A percentile compares a stretch with the other conserved stretches of the same genome.
phyloP scores from a whole-genome alignment of 2,797 vertebrate genomes.

The Schizopygopsis pylzovi region DNA sequence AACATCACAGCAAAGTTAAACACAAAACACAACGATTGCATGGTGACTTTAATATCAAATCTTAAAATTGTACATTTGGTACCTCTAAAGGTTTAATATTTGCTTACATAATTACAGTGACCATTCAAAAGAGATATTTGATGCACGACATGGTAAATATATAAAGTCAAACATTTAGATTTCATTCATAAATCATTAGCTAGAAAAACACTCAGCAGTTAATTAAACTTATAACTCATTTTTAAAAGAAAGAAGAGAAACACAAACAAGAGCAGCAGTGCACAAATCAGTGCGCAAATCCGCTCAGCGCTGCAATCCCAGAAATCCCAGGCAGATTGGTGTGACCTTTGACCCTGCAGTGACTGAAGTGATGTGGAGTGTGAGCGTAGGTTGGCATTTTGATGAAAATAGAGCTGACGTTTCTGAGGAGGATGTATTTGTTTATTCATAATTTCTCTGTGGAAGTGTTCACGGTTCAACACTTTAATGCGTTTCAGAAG shows the following conservation, averaged over 20 bases:
- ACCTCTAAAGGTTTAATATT: neutral
- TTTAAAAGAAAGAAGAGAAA: neutral
- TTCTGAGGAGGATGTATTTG: neutral
- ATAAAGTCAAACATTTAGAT: neutral
- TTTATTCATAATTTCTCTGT: neutral
- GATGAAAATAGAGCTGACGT: too few relatives aligned
- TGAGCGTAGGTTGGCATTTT: neutral
- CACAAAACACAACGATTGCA: neutral
- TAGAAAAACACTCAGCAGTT: too few relatives aligned
- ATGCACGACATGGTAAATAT: neutral
- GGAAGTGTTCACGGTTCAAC: neutral
- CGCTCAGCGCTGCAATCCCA: neutral
- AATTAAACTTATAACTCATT: neutral
- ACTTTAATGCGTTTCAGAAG: constrained; percentile 26
- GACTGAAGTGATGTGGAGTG: neutral
- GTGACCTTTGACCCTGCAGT: neutral
- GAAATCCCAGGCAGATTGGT: neutral
- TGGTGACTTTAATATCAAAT: neutral
- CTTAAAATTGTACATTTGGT: neutral
- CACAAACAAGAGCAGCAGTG: neutral
- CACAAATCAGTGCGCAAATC: neutral
- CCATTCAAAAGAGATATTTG: neutral
- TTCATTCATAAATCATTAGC: too few relatives aligned
- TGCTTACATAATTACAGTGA: neutral
- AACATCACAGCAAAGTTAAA: neutral